Evolutionary conservation across 2,113 vertebrate species (phyloP).

Genomic region (Myodes glareolus): DNA sequence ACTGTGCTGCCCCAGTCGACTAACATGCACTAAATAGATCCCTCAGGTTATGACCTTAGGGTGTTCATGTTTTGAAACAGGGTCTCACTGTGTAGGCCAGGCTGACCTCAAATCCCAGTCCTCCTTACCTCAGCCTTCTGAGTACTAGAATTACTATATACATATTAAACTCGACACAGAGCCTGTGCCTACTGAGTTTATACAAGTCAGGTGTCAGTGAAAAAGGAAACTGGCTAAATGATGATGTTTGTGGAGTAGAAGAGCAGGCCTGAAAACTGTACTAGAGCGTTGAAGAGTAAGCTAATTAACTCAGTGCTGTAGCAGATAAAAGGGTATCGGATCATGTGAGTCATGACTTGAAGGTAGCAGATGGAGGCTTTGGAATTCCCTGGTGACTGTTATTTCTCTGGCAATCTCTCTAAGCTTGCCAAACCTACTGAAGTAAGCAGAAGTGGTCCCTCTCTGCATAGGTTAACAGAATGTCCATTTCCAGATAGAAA

Average conservation of each 20-base stretch:
- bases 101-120: not conserved
- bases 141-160: not conserved
- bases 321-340: constrained; percentile 6
- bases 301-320: not conserved
- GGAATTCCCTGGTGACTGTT: constrained; percentile 22
- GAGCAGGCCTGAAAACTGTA: not conserved
- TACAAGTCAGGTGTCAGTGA: constrained; percentile 14
- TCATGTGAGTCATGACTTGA: constrained; percentile 25
- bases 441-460: constrained; percentile 33
- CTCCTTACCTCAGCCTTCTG: not conserved
- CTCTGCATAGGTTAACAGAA: constrained; percentile 32
- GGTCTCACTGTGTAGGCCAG: not conserved
- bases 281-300: not conserved
- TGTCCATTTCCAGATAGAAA: not conserved
- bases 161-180: constrained; percentile 25
- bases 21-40: not conserved
- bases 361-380: constrained; percentile 39
- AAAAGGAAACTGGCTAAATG: not conserved
- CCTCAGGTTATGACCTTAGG: not conserved
- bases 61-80: not conserved
- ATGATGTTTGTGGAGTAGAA: constrained; percentile 3
- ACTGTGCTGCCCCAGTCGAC: not conserved
- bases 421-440: constrained; percentile 9
- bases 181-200: not conserved
- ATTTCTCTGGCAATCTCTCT: not conserved